A percentile compares a stretch with the other conserved stretches of the same genome.
These are phyloP conservation scores for Ophion costatus DNA, from an alignment of 2,888 invertebrate species.

Conservation along the genomic window DNA sequence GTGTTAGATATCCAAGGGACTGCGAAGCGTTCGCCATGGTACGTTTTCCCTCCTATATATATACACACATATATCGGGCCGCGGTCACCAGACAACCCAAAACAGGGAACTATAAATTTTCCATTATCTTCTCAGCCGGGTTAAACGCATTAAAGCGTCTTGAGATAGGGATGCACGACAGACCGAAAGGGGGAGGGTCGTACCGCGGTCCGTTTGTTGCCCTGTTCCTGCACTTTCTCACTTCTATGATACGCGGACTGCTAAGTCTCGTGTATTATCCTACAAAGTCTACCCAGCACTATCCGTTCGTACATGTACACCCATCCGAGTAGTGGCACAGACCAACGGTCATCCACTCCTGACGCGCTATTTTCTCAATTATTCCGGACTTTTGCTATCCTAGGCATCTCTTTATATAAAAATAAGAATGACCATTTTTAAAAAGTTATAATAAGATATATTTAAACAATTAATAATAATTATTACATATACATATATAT, in stretches of 20 bases:
- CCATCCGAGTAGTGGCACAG: no score
- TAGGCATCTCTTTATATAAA: no score
- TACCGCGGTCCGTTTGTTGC: conserved; percentile 80
- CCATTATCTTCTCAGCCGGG: conserved; percentile 81
- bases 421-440: no score
- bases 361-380: no score
- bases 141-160: conserved; percentile 83
- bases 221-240: conserved; percentile 71
- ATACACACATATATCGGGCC: neutral
- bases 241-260: conserved; percentile 60
- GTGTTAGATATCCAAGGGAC: conserved; percentile 7
- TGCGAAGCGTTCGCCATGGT: conserved; percentile 5
- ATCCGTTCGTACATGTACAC: no score
- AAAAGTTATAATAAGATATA: no score
- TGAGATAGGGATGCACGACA: conserved; percentile 78
- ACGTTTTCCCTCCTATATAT: neutral
- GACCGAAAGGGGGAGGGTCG: conserved; percentile 67
- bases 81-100: conserved; percentile 74
- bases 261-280: neutral
- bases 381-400: no score
- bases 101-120: conserved; percentile 82
- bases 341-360: no score
- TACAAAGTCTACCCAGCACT: no score
- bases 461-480: no score
- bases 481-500: no score